Evolutionary conservation across 2,888 invertebrate genomes (phyloP).

Genomic region (Sinhomidia bicolor): DNA sequence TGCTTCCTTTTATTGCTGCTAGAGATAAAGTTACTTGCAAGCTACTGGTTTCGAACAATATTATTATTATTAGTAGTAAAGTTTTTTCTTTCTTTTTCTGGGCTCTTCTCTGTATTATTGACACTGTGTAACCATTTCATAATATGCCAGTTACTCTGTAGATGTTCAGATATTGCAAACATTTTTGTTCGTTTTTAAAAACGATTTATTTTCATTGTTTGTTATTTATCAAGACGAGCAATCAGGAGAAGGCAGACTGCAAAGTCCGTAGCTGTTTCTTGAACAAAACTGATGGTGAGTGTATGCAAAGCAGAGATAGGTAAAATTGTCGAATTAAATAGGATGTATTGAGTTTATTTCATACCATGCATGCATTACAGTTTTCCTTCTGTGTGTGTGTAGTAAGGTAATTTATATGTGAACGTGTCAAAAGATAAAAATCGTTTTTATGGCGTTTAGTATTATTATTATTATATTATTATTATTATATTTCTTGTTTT

Average conservation of each 20-base stretch:
- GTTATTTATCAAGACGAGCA: conserved; percentile 38
- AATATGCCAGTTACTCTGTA: neutral
- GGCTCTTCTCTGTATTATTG: neutral
- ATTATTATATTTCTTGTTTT: conserved; percentile 17
- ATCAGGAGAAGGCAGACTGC: conserved; percentile 17
- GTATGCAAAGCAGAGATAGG: neutral
- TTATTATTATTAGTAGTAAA: too few relatives aligned
- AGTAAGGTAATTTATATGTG: conserved; percentile 43
- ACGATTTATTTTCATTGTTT: conserved; percentile 46
- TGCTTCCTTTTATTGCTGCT: conserved; percentile 35
- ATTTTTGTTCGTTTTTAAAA: conserved; percentile 17
- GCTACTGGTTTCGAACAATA: conserved; percentile 36
- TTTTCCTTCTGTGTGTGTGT: conserved; percentile 1
- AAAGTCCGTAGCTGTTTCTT: too few relatives aligned
- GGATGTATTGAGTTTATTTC: conserved; percentile 7
- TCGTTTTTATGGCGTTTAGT: conserved; percentile 41
- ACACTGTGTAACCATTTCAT: neutral
- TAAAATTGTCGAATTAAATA: neutral
- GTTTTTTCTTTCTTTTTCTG: neutral
- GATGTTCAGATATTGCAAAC: conserved; percentile 1
- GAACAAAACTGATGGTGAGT: too few relatives aligned
- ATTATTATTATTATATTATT: neutral
- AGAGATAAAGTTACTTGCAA: conserved; percentile 38
- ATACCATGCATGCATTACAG: neutral
- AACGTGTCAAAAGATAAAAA: conserved; percentile 49